Conservation (phyloP, 2,888 invertebrate genomes). For the Salpingus planirostris region DNA sequence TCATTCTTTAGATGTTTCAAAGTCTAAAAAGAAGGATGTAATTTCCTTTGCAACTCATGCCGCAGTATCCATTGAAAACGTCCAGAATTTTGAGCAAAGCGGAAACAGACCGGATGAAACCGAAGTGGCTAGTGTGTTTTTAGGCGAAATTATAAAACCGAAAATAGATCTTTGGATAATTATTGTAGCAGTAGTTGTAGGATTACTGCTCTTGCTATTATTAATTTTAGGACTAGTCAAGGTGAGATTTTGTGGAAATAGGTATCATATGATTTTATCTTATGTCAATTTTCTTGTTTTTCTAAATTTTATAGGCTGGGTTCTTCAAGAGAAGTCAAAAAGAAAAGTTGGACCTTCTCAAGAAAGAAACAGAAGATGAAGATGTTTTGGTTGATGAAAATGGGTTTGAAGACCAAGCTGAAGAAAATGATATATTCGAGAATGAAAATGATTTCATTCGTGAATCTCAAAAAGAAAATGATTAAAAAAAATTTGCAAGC, state of each 20-base stretch:
- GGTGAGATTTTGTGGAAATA: conserved; percentile 13
- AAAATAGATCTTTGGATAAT: conserved; percentile 41
- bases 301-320: conserved; percentile 34
- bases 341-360: conserved; percentile 42
- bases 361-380: conserved; percentile 21
- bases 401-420: too few species aligned
- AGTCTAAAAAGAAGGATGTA: conserved; percentile 32
- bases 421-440: too few species aligned
- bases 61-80: conserved; percentile 24
- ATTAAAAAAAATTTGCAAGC: too few species aligned
- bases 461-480: too few species aligned
- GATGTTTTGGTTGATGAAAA: not conserved
- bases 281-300: too few species aligned
- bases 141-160: conserved; percentile 28
- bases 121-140: conserved; percentile 34
- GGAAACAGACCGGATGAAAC: conserved; percentile 23
- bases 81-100: conserved; percentile 26
- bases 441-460: too few species aligned
- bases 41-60: conserved; percentile 36
- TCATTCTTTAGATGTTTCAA: too few species aligned
- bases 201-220: conserved; percentile 38
- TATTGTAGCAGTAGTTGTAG: conserved; percentile 40
- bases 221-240: conserved; percentile 36
- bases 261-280: not conserved
- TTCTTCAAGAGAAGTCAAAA: conserved; percentile 45